Base-by-base conservation (phyloP, 2,888 invertebrate species). In the Trichogramma evanescens region DNA sequence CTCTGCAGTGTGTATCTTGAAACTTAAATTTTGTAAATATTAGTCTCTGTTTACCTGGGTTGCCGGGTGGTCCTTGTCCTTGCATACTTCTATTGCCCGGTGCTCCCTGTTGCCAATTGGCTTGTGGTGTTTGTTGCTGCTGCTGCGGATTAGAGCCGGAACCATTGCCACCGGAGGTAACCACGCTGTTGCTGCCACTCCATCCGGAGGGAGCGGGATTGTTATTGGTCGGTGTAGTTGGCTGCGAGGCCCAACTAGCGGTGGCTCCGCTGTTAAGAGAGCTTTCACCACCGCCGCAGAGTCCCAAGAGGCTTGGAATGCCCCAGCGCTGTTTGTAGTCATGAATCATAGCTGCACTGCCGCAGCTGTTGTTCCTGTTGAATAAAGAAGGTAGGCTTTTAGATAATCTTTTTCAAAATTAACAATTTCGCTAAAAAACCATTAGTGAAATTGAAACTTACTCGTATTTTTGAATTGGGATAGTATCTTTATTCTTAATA, bases 251-350 rank as follows among this genome's bases (percentile, higher is more conserved):
- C 90, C 91, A 91, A 67, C 88, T 89, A 61, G 86, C 84, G 62
- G 89, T 86, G 56, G 80, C 80, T 66, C 81, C 82, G 63, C 86
- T 86, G 75, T 88, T 90, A 71, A 91, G 83, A 50, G 90, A 89
- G 79, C 87, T 89, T 78, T 91, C 91, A 61, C 90, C 91, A 55
- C 91, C 91, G 58, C 91, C 91, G 65, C 84, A 81, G 64, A 91
- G 82, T 7, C 64, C 56, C 70, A 89, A 78, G 56, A 83, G 81
- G 50, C 80, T 80, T 62, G 85, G 83, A 58, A 84, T 82, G 51
- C 86, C 86, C 86, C 86, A 87, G 66, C 77, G 72, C 62, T 67
- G 63, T 59, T 75, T 77, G 65, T 77, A 77, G 44, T 66, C 70
- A 39, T 64, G 60, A 41, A 69, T 69, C 39, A 69, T 46, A 26